Evolutionary conservation across 2,888 invertebrate genomes (phyloP).

Genomic region (Antitype chi): DNA sequence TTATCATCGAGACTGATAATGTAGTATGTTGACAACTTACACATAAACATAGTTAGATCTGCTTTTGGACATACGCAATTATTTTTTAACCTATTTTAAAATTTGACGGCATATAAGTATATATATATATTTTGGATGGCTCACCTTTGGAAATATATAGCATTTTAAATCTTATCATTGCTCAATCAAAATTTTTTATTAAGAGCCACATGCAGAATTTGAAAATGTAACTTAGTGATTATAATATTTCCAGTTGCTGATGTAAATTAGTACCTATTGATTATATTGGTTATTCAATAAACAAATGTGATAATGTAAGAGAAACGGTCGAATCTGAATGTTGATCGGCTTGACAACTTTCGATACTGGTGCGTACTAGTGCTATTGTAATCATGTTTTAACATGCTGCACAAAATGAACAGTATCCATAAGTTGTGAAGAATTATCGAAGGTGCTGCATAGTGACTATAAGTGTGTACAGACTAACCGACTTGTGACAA

Average conservation of each 20-base stretch:
- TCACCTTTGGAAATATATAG: slow-evolving; percentile 87
- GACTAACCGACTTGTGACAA: slow-evolving; percentile 79
- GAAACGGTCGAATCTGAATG: slow-evolving; percentile 80
- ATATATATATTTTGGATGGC: slow-evolving; percentile 89
- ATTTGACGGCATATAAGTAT: slow-evolving; percentile 84
- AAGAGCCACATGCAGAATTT: slow-evolving; percentile 88
- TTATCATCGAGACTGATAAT: slow-evolving; percentile 89
- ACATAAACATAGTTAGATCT: slow-evolving; percentile 87
- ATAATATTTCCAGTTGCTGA: slow-evolving; percentile 84
- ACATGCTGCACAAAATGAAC: slow-evolving; percentile 69
- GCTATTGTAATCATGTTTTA: slow-evolving; percentile 42
- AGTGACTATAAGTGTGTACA: slow-evolving; percentile 80
- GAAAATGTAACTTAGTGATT: slow-evolving; percentile 82
- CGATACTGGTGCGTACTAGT: slow-evolving; percentile 69
- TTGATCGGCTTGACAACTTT: slow-evolving; percentile 80
- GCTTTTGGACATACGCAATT: slow-evolving; percentile 86
- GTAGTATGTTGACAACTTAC: slow-evolving; percentile 86
- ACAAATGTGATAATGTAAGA: slow-evolving; percentile 88
- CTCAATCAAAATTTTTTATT: slow-evolving; percentile 88
- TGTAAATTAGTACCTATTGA: slow-evolving; percentile 82
- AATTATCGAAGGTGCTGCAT: slow-evolving; percentile 85
- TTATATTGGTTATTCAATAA: slow-evolving; percentile 78
- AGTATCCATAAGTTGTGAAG: slow-evolving; percentile 79
- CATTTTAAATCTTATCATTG: slow-evolving; percentile 86
- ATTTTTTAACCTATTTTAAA: slow-evolving; percentile 86